A percentile compares a stretch with the other conserved stretches of the same genome.
phyloP scores from a whole-genome alignment of 23 tunicate species.

The Clavelina lepadiformis region DNA sequence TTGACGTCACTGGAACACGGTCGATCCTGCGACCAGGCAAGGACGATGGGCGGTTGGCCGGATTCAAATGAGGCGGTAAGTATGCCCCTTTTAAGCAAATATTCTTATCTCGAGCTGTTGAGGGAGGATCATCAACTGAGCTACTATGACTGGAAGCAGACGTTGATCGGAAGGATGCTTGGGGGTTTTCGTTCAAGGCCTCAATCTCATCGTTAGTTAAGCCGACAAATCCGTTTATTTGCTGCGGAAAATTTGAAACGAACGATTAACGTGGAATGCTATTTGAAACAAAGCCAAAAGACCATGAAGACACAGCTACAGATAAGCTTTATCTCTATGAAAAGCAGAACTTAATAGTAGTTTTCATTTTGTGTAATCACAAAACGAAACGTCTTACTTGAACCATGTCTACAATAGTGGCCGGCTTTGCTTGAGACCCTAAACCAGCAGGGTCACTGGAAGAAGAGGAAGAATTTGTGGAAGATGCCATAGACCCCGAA shows the following conservation, averaged over 20 bases:
- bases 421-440: slow-evolving; percentile 1
- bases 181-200: slow-evolving; percentile 29
- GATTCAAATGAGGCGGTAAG: neutral
- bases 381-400: slow-evolving; percentile 5
- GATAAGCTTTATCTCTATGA: too few species aligned
- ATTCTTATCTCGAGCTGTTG: neutral
- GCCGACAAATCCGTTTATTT: slow-evolving; percentile 60
- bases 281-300: neutral
- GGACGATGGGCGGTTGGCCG: slow-evolving; percentile 36
- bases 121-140: neutral
- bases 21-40: slow-evolving; percentile 41
- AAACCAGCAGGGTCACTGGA: neutral
- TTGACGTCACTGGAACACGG: neutral
- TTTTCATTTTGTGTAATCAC: neutral
- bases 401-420: slow-evolving; percentile 27
- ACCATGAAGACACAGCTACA: too few species aligned
- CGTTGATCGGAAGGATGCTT: too few species aligned
- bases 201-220: slow-evolving; percentile 76
- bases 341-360: too few species aligned
- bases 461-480: slow-evolving; percentile 13
- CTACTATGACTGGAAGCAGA: too few species aligned
- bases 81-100: too few species aligned
- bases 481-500: slow-evolving; percentile 35
- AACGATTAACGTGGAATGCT: neutral
- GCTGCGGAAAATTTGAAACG: too few species aligned